Percentiles rank a stretch among this genome's conserved stretches.
Evolutionary conservation across 1,140 invertebrate species (phyloP).

Genomic region (Neuroterus valhalla): DNA sequence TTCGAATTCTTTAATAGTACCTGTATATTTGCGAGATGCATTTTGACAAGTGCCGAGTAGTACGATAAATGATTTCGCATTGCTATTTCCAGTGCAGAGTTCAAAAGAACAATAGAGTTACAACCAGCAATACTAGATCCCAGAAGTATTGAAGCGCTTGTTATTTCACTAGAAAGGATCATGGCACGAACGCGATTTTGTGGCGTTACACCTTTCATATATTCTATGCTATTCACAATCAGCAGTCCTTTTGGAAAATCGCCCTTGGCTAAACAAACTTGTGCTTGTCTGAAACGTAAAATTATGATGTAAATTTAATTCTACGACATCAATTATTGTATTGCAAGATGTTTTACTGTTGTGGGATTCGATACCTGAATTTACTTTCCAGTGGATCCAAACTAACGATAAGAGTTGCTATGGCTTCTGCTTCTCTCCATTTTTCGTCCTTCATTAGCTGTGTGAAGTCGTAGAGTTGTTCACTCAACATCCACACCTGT

Average conservation of each 20-base stretch:
- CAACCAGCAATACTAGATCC: slow-evolving; percentile 74
- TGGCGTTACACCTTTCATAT: slow-evolving; percentile 75
- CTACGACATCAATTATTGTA: not conserved
- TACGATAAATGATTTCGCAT: slow-evolving; percentile 85
- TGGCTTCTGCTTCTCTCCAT: slow-evolving; percentile 85
- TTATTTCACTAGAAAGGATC: slow-evolving; percentile 84
- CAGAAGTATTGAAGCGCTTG: slow-evolving; percentile 76
- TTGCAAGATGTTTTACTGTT: not conserved
- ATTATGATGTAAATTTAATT: not conserved
- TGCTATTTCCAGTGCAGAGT: slow-evolving; percentile 83
- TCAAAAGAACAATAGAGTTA: slow-evolving; percentile 78
- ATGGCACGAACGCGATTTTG: slow-evolving; percentile 80
- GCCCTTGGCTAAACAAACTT: slow-evolving; percentile 82
- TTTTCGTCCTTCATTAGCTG: slow-evolving; percentile 80
- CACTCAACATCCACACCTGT: slow-evolving; percentile 82
- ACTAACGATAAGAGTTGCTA: slow-evolving; percentile 83
- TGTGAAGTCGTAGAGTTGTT: slow-evolving; percentile 79
- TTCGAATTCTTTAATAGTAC: slow-evolving; percentile 59
- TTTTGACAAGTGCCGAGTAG: slow-evolving; percentile 82
- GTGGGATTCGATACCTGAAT: slow-evolving; percentile 64
- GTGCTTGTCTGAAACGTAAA: slow-evolving; percentile 77
- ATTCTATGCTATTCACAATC: slow-evolving; percentile 77
- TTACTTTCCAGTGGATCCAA: slow-evolving; percentile 82
- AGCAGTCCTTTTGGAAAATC: slow-evolving; percentile 80
- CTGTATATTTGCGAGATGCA: slow-evolving; percentile 85